phyloP scores from a whole-genome alignment of 2,797 vertebrate species.

The Phylloscopus collybita region DNA sequence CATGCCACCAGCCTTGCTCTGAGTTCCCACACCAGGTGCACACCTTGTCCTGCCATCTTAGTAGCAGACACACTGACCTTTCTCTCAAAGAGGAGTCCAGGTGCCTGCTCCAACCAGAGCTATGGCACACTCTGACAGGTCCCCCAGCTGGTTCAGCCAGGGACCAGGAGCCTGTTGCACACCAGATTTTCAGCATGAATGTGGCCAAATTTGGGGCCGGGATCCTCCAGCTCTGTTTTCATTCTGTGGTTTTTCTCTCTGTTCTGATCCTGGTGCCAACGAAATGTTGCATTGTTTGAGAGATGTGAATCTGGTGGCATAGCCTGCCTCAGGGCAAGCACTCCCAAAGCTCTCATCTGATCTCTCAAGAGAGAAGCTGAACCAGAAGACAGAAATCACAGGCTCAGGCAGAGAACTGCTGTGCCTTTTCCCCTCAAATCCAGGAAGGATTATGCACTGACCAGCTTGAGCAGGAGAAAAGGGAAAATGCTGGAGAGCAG shows the following conservation, averaged over 20 bases:
- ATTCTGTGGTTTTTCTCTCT: constrained; percentile 30
- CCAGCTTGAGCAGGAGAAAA: not conserved
- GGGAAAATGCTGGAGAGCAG: not conserved
- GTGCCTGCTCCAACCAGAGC: not conserved
- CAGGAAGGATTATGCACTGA: not conserved
- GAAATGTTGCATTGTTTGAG: constrained; percentile 19
- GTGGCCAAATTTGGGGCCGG: not conserved
- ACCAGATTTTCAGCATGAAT: not conserved
- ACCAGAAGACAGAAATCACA: not conserved
- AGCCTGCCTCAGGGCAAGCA: not conserved
- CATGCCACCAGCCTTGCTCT: not conserved
- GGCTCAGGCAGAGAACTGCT: not conserved
- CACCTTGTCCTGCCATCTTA: not conserved
- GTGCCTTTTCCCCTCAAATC: not conserved
- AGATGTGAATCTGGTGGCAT: constrained; percentile 4
- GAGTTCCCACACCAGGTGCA: not conserved
- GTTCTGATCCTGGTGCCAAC: constrained; percentile 1
- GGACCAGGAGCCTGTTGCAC: not conserved
- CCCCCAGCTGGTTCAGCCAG: not conserved
- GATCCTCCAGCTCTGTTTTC: constrained; percentile 28
- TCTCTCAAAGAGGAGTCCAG: not conserved
- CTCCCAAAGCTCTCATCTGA: not conserved
- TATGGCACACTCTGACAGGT: not conserved
- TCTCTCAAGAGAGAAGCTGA: not conserved
- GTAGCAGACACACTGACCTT: not conserved